phyloP scores from a whole-genome alignment of 1,140 invertebrate genomes.

The Portunus trituberculatus region DNA sequence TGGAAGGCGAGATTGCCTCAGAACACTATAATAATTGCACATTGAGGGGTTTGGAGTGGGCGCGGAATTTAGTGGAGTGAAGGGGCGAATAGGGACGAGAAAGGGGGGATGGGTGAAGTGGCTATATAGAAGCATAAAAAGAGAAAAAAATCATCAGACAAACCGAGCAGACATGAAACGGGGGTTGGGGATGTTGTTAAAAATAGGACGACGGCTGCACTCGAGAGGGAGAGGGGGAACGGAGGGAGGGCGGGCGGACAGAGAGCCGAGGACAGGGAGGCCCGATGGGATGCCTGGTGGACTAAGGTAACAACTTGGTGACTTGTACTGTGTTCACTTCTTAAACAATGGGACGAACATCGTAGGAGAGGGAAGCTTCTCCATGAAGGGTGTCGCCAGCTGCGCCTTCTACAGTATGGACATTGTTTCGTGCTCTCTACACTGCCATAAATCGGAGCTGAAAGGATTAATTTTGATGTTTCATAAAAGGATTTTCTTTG shows the following conservation, averaged over 20 bases:
- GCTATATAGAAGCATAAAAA: neutral
- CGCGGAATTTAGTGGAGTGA: neutral
- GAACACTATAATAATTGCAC: neutral
- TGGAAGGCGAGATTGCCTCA: neutral
- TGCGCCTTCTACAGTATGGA: neutral
- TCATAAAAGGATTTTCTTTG: neutral
- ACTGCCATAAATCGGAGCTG: neutral
- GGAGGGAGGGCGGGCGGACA: neutral
- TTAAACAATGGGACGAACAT: neutral
- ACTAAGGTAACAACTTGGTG: constrained; percentile 1
- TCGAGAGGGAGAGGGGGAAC: neutral
- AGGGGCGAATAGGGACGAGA: neutral
- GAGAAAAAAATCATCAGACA: neutral
- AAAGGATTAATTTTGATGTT: neutral
- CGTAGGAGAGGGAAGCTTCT: neutral
- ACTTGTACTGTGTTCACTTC: neutral
- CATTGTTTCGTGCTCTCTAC: neutral
- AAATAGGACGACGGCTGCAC: neutral
- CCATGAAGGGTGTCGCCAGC: neutral
- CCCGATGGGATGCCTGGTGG: neutral
- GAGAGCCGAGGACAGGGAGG: too few relatives aligned
- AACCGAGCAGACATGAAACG: constrained; percentile 18
- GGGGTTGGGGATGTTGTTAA: constrained; percentile 20
- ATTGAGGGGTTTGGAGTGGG: neutral
- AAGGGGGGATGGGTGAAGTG: neutral